These are phyloP conservation scores for Lateolabrax maculatus DNA, from an alignment of 2,797 vertebrate species.

Conservation along the genomic window DNA sequence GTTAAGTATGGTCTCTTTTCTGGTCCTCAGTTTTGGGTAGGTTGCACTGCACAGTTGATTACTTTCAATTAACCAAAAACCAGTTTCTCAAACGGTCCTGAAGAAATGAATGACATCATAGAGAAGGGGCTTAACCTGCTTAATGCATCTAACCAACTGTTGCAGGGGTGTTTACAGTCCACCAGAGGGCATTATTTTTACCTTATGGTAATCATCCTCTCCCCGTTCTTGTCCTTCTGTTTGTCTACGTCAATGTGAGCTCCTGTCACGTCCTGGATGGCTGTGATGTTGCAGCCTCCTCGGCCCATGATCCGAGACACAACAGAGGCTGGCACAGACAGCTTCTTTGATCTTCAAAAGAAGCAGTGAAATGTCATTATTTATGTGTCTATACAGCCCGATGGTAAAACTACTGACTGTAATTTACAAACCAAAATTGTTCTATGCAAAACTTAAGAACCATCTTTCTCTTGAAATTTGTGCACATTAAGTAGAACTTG, in stretches of 20 bases:
- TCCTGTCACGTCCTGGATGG: conserved; percentile 98
- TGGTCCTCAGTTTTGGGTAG: neutral
- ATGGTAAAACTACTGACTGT: neutral
- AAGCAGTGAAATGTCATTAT: conserved; percentile 10
- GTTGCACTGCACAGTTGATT: neutral
- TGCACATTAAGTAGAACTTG: neutral
- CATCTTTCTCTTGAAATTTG: neutral
- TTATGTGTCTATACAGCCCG: neutral
- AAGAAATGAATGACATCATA: conserved; percentile 31
- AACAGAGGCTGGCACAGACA: conserved; percentile 97
- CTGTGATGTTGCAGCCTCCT: conserved; percentile 99
- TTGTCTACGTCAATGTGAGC: conserved; percentile 99
- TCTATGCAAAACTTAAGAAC: neutral
- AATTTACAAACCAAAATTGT: neutral
- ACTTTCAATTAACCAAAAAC: neutral
- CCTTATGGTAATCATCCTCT: conserved; percentile 99
- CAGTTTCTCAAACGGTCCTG: neutral
- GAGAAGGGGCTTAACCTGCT: neutral
- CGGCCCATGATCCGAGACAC: conserved; percentile 99
- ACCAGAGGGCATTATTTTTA: conserved; percentile 70
- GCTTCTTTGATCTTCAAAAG: conserved; percentile 94
- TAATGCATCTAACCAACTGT: neutral
- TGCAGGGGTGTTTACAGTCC: conserved; percentile 30
- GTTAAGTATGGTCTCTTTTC: neutral
- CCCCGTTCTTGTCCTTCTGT: conserved; percentile 99